Evolutionary conservation across 2,113 vertebrate species (phyloP).

Genomic region (Seriola quinqueradiata): DNA sequence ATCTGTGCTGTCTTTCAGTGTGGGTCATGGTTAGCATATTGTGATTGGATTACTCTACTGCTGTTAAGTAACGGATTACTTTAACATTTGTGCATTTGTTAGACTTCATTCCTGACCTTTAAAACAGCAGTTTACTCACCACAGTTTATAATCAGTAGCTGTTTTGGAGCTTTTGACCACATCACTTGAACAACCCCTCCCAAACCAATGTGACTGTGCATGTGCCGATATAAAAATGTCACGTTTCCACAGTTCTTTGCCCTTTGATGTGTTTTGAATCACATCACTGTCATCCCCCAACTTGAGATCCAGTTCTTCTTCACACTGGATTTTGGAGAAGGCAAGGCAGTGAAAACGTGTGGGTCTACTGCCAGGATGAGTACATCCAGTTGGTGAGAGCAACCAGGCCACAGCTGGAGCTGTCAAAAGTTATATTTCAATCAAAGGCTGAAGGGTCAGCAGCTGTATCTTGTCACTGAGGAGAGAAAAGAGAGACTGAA

Average conservation of each 20-base stretch:
- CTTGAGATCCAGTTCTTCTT: slow-evolving; percentile 27
- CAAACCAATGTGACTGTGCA: neutral
- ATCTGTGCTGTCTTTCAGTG: neutral
- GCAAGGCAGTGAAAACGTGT: neutral
- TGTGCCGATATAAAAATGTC: neutral
- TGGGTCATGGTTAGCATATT: neutral
- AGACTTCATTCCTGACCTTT: neutral
- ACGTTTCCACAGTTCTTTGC: neutral
- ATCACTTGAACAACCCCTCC: neutral
- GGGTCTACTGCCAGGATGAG: slow-evolving; percentile 26
- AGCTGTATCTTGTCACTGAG: neutral
- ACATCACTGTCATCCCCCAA: slow-evolving; percentile 3
- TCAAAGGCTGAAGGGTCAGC: slow-evolving; percentile 19
- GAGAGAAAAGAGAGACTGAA: slow-evolving; percentile 1
- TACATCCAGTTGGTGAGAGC: slow-evolving; percentile 17
- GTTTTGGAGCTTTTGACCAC: neutral
- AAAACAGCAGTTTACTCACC: neutral
- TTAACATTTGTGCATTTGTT: neutral
- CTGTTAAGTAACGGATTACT: neutral
- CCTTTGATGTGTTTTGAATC: slow-evolving; percentile 4
- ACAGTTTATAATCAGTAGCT: neutral
- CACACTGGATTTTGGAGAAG: slow-evolving; percentile 1
- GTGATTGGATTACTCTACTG: neutral
- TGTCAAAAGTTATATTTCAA: slow-evolving; percentile 49
- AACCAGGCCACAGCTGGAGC: slow-evolving; percentile 48